These are phyloP conservation scores for Astatoreochromis straeleni DNA, from an alignment of 2,113 vertebrate genomes.

Conservation along the genomic window DNA sequence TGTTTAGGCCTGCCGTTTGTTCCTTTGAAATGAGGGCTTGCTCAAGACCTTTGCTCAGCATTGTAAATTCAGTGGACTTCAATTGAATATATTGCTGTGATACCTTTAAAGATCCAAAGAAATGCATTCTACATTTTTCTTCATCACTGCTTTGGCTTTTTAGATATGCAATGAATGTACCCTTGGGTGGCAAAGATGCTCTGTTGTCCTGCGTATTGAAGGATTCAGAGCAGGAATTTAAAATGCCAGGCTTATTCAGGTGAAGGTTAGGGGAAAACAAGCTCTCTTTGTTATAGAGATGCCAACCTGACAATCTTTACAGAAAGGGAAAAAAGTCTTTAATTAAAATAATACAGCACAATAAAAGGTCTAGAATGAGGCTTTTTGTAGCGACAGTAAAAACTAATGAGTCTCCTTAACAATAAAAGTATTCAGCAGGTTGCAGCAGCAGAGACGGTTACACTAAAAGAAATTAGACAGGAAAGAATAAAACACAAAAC, in stretches of 20 bases:
- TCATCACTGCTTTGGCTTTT: not conserved
- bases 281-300: not conserved
- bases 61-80: not conserved
- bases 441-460: not conserved
- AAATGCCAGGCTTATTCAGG: not conserved
- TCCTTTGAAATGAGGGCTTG: not conserved
- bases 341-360: constrained; percentile 11
- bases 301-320: not conserved
- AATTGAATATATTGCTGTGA: not conserved
- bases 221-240: not conserved
- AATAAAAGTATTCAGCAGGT: not conserved
- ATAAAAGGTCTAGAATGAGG: not conserved
- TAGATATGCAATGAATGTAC: not conserved
- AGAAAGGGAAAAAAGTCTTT: not conserved
- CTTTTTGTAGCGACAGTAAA: constrained; percentile 18
- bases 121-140: not conserved
- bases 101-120: not conserved
- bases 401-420: not conserved
- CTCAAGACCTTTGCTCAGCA: not conserved
- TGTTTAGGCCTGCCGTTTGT: not conserved
- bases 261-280: constrained; percentile 9
- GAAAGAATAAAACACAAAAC: not conserved
- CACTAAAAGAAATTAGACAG: not conserved
- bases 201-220: not conserved
- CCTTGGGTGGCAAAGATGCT: not conserved